A percentile compares a stretch with the other conserved stretches of the same genome.
These are phyloP conservation scores for Syritta pipiens DNA, from an alignment of 2,888 invertebrate species.

Conservation along the genomic window DNA sequence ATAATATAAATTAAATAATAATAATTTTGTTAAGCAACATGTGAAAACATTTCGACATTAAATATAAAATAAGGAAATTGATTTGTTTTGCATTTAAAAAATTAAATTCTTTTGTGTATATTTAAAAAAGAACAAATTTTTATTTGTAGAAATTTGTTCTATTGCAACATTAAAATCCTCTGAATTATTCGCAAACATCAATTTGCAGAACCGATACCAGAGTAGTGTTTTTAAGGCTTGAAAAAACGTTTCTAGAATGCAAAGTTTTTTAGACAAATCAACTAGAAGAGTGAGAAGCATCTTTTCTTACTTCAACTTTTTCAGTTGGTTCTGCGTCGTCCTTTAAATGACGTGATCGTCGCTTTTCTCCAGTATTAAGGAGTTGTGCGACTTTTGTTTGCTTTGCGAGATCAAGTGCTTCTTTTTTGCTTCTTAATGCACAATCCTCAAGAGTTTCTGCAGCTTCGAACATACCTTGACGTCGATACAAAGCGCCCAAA, in stretches of 20 bases:
- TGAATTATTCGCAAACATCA: constrained; percentile 17
- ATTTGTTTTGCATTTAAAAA: constrained; percentile 9
- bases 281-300: no score
- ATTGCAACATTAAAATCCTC: constrained; percentile 33
- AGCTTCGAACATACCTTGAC: constrained; percentile 99
- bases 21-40: constrained; percentile 24
- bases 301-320: constrained; percentile 75
- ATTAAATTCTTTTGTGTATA: constrained; percentile 22
- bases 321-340: constrained; percentile 75
- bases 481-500: constrained; percentile 97
- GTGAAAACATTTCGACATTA: constrained; percentile 27
- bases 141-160: constrained; percentile 21
- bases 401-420: constrained; percentile 96
- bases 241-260: constrained; percentile 54
- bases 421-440: constrained; percentile 96
- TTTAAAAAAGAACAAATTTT: constrained; percentile 30
- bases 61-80: constrained; percentile 34
- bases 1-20: constrained; percentile 32
- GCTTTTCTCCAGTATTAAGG: constrained; percentile 82
- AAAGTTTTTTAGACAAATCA: neutral
- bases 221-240: constrained; percentile 50
- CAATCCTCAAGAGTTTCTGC: constrained; percentile 99
- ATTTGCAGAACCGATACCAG: constrained; percentile 4
- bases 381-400: constrained; percentile 91
- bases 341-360: constrained; percentile 81